These are phyloP conservation scores for Thysanoteuthis rhombus DNA, from an alignment of 2,888 invertebrate species.

Conservation along the genomic window DNA sequence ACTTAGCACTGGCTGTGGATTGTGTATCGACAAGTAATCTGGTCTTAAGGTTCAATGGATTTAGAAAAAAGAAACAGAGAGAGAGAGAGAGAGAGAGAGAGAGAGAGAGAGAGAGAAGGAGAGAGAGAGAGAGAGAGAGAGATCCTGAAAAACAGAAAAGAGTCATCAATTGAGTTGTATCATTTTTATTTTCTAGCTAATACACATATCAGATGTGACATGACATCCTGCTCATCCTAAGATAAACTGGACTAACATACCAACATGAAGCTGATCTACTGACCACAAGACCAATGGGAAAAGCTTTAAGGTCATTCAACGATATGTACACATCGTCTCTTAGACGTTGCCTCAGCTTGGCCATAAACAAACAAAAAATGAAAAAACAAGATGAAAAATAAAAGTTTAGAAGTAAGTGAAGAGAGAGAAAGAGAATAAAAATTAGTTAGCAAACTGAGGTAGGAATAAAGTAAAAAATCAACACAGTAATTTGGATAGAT, in stretches of 20 bases:
- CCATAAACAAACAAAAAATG: no score
- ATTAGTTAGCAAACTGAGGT: no score
- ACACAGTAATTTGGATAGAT: no score
- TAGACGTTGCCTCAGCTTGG: neutral
- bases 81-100: neutral
- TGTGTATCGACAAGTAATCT: no score
- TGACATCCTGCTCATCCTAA: neutral
- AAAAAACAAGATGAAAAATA: no score
- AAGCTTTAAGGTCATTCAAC: constrained; percentile 18
- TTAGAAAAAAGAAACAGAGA: neutral
- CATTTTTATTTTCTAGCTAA: constrained; percentile 20
- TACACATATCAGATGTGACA: constrained; percentile 12
- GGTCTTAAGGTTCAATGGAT: neutral
- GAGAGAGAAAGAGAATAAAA: no score
- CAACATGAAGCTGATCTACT: constrained; percentile 18
- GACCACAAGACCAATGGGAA: constrained; percentile 23
- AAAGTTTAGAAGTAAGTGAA: no score
- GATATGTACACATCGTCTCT: constrained; percentile 18
- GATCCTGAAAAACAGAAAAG: neutral
- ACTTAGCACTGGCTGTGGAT: no score
- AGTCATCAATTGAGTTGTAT: neutral
- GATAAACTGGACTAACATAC: constrained; percentile 23
- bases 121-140: neutral
- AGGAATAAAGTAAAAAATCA: no score
- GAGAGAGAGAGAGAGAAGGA: no score